Conservation (phyloP, 2,888 invertebrate genomes). For the Acronicta psi region DNA sequence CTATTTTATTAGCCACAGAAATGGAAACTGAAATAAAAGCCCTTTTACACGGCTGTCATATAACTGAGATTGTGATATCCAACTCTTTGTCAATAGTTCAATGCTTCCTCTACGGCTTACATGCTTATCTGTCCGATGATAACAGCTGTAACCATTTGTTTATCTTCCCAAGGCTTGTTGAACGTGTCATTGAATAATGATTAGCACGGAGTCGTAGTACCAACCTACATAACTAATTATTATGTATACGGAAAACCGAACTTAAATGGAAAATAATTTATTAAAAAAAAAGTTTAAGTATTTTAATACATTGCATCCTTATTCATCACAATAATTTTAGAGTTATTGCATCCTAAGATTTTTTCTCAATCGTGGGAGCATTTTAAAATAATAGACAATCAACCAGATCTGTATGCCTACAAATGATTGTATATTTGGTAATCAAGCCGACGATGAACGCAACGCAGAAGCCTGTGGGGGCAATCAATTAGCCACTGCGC, state of each 20-base stretch:
- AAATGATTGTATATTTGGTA: neutral
- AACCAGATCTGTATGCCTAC: neutral
- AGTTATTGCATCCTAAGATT: too few species aligned
- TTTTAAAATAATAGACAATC: too few species aligned
- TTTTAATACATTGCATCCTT: too few species aligned
- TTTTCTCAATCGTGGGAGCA: too few species aligned
- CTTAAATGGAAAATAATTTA: too few species aligned
- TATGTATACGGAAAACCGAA: too few species aligned
- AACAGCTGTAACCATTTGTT: constrained; percentile 46
- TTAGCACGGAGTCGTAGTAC: constrained; percentile 23
- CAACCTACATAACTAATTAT: neutral
- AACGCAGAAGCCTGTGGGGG: neutral
- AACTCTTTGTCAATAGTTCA: constrained; percentile 33
- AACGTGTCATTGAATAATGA: constrained; percentile 44
- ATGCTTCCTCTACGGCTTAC: constrained; percentile 30
- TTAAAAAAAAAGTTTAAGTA: too few species aligned
- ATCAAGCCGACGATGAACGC: neutral
- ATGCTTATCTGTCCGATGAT: constrained; percentile 44
- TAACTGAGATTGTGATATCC: constrained; percentile 7
- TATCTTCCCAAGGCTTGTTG: constrained; percentile 45
- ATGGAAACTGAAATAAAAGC: constrained; percentile 6
- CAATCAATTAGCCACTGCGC: neutral
- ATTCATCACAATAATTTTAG: too few species aligned
- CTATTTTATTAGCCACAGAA: constrained; percentile 21
- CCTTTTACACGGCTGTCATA: neutral